These are phyloP conservation scores for Scaptomyza graminum DNA, from an alignment of 1,140 invertebrate genomes.

Conservation along the genomic window DNA sequence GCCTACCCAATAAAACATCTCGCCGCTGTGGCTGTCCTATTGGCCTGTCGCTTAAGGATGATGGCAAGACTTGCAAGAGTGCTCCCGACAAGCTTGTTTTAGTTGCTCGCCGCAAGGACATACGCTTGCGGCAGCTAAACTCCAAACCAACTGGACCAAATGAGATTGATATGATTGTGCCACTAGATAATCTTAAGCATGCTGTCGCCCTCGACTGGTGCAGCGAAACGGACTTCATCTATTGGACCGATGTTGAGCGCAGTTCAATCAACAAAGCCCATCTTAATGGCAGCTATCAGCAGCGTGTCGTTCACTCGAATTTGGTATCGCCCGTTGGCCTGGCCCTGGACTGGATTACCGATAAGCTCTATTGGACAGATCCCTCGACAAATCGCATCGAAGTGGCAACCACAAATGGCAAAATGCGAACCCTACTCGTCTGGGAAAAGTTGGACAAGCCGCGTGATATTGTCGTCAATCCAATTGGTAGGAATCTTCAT, in stretches of 20 bases:
- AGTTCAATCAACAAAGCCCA: constrained; percentile 91
- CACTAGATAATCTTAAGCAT: constrained; percentile 91
- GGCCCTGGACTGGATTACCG: constrained; percentile 93
- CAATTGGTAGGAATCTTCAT: constrained; percentile 85
- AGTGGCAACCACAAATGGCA: constrained; percentile 91
- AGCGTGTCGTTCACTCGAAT: constrained; percentile 85
- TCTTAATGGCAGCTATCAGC: constrained; percentile 90
- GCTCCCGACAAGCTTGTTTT: constrained; percentile 91
- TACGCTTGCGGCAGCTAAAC: constrained; percentile 89
- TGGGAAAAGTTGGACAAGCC: constrained; percentile 93
- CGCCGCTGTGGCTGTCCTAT: constrained; percentile 93
- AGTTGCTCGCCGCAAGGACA: constrained; percentile 92
- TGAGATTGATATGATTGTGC: constrained; percentile 90
- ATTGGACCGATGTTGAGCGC: constrained; percentile 94
- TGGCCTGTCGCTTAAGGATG: constrained; percentile 89
- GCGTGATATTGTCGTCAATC: constrained; percentile 93
- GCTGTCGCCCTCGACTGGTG: constrained; percentile 94
- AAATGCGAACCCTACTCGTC: constrained; percentile 89
- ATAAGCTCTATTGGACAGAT: constrained; percentile 96
- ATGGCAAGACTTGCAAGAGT: constrained; percentile 89
- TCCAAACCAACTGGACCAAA: constrained; percentile 85
- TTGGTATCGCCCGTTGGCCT: constrained; percentile 89
- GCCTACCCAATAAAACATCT: constrained; percentile 89
- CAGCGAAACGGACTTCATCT: constrained; percentile 90
- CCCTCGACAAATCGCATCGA: constrained; percentile 92